Base-by-base conservation (phyloP, 2,888 invertebrate genomes). In the Machimus rusticus region DNA sequence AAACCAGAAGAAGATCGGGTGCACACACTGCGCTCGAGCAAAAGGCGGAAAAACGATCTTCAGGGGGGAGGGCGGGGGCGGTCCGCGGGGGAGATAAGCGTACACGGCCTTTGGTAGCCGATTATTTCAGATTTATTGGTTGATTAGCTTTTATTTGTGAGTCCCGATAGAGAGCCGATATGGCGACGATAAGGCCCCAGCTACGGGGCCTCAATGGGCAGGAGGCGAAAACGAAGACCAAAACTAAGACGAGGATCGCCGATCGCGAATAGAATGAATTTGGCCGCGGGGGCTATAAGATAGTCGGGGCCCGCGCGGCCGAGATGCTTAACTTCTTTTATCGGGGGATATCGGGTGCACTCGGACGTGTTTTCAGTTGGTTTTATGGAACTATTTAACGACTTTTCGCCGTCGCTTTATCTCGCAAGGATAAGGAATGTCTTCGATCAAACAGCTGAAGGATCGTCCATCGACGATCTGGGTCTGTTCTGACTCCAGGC, bases 81-180 rank as follows among this genome's bases (percentile, higher is more conserved):
- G 82, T 34, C 43, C 66, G 87, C 39, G 87, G 23, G 39, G 37
- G 8, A 66, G 74, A 79, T 37, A 57, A 39, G 39, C 39, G 87
- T 79, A 57, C 78, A 31, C 79, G 79, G 74, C 74, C 79, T 87
- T 74, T 79, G 87, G 87, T 87, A 87, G 87, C 81, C 87, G 87
- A 87, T 87, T 87, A 79, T 81, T 79, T 87, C 74, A 79, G 87
- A 87, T 87, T 87, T 87, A 87, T 87, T 87, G 81, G 87, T 79
- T 87, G 87, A 87, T 87, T 87, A 87, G 81, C 74, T 87, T 81
- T 79, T 87, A 87, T 87, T 87, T 87, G 87, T 74, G 87, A 79
- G 79, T 55, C 66, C 19, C 51, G 66, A 86, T 51, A 76, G 46
- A 86, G 46, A 76, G 77, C 55, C 86, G 77, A 86, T 76, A 86